A percentile compares a stretch with the other conserved stretches of the same genome.
Conservation (phyloP, 1,140 invertebrate species). For the Chymomyza costata region DNA sequence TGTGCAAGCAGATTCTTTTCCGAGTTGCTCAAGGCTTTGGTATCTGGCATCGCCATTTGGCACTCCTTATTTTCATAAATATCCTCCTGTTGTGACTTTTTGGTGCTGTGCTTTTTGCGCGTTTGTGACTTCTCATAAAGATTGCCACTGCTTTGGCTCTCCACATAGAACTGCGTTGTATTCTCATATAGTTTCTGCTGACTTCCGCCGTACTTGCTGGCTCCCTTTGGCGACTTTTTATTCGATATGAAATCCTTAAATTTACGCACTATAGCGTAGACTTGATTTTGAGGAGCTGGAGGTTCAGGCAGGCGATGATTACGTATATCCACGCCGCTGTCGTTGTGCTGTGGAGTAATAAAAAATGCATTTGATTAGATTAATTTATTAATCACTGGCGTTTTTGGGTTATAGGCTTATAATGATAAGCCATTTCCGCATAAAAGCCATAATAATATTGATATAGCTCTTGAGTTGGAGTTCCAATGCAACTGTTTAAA, state of each 20-base stretch:
- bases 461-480: too few species aligned
- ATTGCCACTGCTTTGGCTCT: constrained; percentile 8
- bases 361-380: neutral
- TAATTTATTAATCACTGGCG: too few species aligned
- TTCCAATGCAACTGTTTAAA: too few species aligned
- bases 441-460: too few species aligned
- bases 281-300: constrained; percentile 76
- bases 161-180: constrained; percentile 61
- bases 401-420: too few species aligned
- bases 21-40: constrained; percentile 19
- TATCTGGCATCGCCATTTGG: constrained; percentile 14
- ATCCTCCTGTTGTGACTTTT: constrained; percentile 16
- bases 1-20: constrained; percentile 30
- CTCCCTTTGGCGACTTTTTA: constrained; percentile 77
- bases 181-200: constrained; percentile 71
- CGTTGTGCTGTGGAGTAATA: constrained; percentile 59
- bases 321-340: constrained; percentile 76
- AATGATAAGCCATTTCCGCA: too few species aligned
- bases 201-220: constrained; percentile 53
- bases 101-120: constrained; percentile 1
- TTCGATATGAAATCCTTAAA: constrained; percentile 79
- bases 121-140: constrained; percentile 12
- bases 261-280: constrained; percentile 77
- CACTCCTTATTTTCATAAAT: constrained; percentile 51
- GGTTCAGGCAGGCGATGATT: constrained; percentile 79